These are phyloP conservation scores for Palloptera scutellata DNA, from an alignment of 2,888 invertebrate genomes.

Conservation along the genomic window DNA sequence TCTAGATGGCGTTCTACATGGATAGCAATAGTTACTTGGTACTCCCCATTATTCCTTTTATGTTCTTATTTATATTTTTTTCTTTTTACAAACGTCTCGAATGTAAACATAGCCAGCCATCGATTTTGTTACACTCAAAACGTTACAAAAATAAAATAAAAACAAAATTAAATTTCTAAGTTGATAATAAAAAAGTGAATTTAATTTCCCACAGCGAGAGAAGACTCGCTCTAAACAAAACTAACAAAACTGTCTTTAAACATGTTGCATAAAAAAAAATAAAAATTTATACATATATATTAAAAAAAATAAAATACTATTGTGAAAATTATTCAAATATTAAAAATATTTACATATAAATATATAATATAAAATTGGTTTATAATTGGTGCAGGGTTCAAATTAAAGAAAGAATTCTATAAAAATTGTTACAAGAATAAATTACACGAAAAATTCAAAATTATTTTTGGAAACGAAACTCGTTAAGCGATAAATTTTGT, in stretches of 20 bases:
- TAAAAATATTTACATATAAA: no score
- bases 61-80: not conserved
- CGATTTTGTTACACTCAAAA: not conserved
- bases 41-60: no score
- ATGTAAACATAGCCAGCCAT: not conserved
- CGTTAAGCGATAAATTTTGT: conserved; percentile 4
- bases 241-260: conserved; percentile 8
- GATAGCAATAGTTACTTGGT: no score
- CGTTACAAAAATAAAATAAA: not conserved
- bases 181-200: not conserved
- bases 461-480: conserved; percentile 5
- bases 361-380: conserved; percentile 29
- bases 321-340: no score
- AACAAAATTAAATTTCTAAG: not conserved
- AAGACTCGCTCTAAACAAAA: conserved; percentile 33
- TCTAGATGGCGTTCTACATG: no score
- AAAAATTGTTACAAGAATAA: conserved; percentile 19
- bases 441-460: not conserved
- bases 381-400: conserved; percentile 41
- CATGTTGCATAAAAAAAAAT: conserved; percentile 34
- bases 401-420: conserved; percentile 4
- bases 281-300: conserved; percentile 21
- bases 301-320: no score
- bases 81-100: not conserved
- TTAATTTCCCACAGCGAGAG: conserved; percentile 28